Percentiles rank a stretch among this genome's conserved stretches.
Evolutionary conservation across 2,797 vertebrate species (phyloP).

Genomic region (Anguilla pacifica): DNA sequence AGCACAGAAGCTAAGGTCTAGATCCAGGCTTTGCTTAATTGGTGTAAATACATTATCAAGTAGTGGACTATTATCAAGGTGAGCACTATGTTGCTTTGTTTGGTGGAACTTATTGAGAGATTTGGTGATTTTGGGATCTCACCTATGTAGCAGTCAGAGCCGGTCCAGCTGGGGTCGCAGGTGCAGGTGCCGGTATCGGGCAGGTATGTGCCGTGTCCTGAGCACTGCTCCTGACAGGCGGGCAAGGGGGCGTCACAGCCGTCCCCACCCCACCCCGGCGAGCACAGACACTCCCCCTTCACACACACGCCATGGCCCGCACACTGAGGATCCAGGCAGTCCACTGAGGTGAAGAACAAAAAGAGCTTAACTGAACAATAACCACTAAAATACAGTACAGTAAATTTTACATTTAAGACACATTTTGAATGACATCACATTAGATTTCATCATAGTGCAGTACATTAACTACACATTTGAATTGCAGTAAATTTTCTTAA

Average conservation of each 20-base stretch:
- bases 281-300: slow-evolving; percentile 89
- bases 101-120: neutral
- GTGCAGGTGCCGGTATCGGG: slow-evolving; percentile 84
- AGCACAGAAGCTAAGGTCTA: no score
- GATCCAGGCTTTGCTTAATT: neutral
- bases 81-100: neutral
- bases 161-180: slow-evolving; percentile 93
- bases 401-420: neutral
- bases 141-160: slow-evolving; percentile 91
- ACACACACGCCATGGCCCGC: slow-evolving; percentile 89
- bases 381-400: neutral
- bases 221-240: slow-evolving; percentile 91
- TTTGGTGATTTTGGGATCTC: slow-evolving; percentile 44
- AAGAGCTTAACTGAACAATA: neutral
- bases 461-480: no score
- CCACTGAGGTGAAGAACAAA: slow-evolving; percentile 65
- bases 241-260: slow-evolving; percentile 86
- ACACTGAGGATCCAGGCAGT: slow-evolving; percentile 89
- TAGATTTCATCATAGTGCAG: neutral
- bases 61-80: neutral
- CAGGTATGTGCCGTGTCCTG: slow-evolving; percentile 88
- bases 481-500: no score
- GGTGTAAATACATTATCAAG: neutral
- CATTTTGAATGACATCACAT: neutral
- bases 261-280: slow-evolving; percentile 86